Evolutionary conservation across 2,113 vertebrate species (phyloP).

Genomic region (Tichodroma muraria): DNA sequence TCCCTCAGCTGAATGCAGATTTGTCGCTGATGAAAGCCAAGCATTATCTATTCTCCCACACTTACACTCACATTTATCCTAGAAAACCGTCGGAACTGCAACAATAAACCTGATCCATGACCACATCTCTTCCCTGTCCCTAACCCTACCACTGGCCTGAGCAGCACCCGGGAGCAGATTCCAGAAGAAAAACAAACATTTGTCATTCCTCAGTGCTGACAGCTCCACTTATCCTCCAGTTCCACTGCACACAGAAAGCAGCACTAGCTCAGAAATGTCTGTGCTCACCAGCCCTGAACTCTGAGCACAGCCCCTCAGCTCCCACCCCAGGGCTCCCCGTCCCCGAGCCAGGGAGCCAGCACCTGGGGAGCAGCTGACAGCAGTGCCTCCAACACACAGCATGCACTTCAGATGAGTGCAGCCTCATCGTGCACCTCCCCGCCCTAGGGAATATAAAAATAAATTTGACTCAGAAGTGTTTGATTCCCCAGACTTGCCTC

Average conservation of each 20-base stretch:
- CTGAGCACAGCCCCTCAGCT: not conserved
- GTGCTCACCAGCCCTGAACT: not conserved
- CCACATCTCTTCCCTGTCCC: not conserved
- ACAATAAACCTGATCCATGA: not conserved
- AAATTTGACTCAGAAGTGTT: not conserved
- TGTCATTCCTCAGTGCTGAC: not conserved
- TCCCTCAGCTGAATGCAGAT: not conserved
- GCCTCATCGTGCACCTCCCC: not conserved
- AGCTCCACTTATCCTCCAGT: not conserved
- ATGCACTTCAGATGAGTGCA: not conserved
- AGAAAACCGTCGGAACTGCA: not conserved
- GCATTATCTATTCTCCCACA: not conserved
- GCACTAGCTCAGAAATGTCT: not conserved
- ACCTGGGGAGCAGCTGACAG: not conserved
- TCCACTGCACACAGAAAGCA: not conserved
- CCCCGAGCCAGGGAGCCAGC: not conserved
- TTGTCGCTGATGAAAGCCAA: not conserved
- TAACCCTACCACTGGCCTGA: not conserved
- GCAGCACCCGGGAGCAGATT: not conserved
- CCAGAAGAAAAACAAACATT: not conserved
- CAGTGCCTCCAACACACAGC: not conserved
- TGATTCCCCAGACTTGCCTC: not conserved
- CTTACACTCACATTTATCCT: not conserved
- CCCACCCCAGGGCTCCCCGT: not conserved
- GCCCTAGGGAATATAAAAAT: not conserved